Percentiles rank a stretch among this genome's conserved stretches.
phyloP scores from a whole-genome alignment of 2,797 vertebrate species.

The Gymnothorax javanicus region DNA sequence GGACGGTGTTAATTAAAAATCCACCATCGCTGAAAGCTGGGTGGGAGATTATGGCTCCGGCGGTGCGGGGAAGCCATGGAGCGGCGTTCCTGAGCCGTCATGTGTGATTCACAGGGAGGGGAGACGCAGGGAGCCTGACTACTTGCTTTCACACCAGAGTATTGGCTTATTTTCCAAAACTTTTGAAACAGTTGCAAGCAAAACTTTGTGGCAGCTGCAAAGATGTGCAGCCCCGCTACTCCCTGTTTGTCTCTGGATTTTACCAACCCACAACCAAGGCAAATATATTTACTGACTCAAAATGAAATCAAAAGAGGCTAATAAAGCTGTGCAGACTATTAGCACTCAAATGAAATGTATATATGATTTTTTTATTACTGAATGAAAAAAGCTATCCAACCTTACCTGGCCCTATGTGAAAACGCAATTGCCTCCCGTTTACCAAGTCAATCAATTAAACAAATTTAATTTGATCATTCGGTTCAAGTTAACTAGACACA shows the following conservation, averaged over 20 bases:
- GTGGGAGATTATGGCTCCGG: slow-evolving; percentile 14
- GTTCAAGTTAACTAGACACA: too few species aligned
- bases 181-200: slow-evolving; percentile 34
- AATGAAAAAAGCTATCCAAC: too few species aligned
- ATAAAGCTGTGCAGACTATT: neutral
- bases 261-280: neutral
- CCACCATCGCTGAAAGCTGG: neutral
- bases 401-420: too few species aligned
- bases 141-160: neutral
- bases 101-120: slow-evolving; percentile 4
- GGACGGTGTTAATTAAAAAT: slow-evolving; percentile 15
- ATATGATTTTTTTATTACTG: too few species aligned
- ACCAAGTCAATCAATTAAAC: too few species aligned
- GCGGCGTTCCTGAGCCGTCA: neutral
- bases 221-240: neutral
- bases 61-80: neutral
- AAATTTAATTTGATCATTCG: too few species aligned
- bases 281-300: neutral
- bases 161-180: neutral
- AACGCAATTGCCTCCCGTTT: too few species aligned
- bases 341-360: too few species aligned
- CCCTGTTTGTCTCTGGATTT: neutral
- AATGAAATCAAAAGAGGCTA: neutral
- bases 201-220: neutral
- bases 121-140: neutral